These are phyloP conservation scores for Pedionomus torquatus DNA, from an alignment of 2,113 vertebrate genomes.

Conservation along the genomic window DNA sequence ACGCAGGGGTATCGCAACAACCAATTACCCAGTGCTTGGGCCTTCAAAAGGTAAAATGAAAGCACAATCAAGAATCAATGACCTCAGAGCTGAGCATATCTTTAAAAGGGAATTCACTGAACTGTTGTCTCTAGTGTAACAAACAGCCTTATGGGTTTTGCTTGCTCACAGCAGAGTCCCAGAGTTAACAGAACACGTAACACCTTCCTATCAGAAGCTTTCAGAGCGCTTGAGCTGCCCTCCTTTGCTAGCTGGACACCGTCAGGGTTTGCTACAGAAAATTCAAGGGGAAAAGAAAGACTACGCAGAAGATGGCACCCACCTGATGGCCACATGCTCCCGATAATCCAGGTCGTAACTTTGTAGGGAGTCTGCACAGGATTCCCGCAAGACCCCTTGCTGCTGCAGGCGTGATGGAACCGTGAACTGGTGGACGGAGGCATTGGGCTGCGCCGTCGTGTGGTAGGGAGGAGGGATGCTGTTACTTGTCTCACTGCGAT, in stretches of 20 bases:
- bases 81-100: neutral
- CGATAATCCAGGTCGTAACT: slow-evolving; percentile 86
- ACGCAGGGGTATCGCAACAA: neutral
- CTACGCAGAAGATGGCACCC: neutral
- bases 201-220: neutral
- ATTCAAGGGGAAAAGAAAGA: neutral
- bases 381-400: slow-evolving; percentile 76
- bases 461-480: slow-evolving; percentile 90
- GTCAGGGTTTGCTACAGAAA: neutral
- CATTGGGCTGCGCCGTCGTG: slow-evolving; percentile 90
- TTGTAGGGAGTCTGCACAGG: slow-evolving; percentile 84
- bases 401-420: slow-evolving; percentile 80
- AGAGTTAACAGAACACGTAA: fast-evolving
- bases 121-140: neutral
- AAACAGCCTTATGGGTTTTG: fast-evolving
- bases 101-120: neutral
- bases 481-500: slow-evolving; percentile 95
- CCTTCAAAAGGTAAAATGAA: neutral
- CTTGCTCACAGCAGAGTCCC: neutral
- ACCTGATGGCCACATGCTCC: slow-evolving; percentile 87
- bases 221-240: neutral
- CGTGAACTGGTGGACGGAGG: slow-evolving; percentile 91
- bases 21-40: neutral
- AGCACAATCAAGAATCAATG: neutral
- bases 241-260: neutral